These are phyloP conservation scores for Tetragonula carbonaria DNA, from an alignment of 2,888 invertebrate genomes.

Conservation along the genomic window DNA sequence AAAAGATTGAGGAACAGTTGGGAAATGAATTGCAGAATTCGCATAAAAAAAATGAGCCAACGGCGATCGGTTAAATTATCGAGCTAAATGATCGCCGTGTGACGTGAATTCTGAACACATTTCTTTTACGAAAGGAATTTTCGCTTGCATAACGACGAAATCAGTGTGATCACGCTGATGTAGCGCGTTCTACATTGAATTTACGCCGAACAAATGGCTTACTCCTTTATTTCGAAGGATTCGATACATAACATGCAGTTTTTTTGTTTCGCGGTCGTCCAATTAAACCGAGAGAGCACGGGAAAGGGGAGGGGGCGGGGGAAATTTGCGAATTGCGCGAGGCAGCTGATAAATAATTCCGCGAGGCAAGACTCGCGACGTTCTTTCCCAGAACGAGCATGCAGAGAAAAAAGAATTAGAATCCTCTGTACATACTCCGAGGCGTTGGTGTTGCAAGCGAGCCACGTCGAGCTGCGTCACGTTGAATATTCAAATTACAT, in stretches of 20 bases:
- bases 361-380: no score
- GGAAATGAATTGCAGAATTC: no score
- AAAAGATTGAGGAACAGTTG: no score
- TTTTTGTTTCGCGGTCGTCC: neutral
- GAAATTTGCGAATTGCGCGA: neutral
- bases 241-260: no score
- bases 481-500: constrained; percentile 17
- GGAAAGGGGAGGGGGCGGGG: neutral
- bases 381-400: no score
- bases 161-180: neutral
- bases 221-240: no score
- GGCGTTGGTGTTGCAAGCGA: neutral
- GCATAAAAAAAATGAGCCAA: no score
- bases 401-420: neutral
- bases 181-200: neutral
- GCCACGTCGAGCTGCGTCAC: neutral
- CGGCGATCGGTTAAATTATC: no score
- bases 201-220: neutral
- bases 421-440: neutral
- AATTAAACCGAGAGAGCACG: neutral
- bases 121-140: neutral
- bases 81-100: no score
- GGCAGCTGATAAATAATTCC: constrained; percentile 1
- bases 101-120: no score
- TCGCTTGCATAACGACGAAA: neutral